Percentiles rank a stretch among this genome's conserved stretches.
These are phyloP conservation scores for Scaptomyza montana DNA, from an alignment of 1,140 invertebrate species.

Conservation along the genomic window DNA sequence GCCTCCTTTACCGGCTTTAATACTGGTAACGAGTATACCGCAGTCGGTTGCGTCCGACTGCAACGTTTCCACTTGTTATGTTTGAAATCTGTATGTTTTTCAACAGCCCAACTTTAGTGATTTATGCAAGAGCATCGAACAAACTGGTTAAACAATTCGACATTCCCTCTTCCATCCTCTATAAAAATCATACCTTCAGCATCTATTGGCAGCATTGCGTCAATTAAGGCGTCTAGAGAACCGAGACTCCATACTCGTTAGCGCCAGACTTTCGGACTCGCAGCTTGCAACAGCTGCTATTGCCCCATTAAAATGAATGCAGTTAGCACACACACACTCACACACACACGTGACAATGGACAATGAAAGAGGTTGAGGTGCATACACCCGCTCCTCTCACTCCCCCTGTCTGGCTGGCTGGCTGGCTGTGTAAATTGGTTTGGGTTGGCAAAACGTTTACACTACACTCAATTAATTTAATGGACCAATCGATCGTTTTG, in stretches of 20 bases:
- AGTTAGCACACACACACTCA: conserved; percentile 35
- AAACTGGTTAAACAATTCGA: conserved; percentile 18
- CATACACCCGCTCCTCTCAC: background rate
- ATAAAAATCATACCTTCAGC: conserved; percentile 36
- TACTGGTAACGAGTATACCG: too few relatives aligned
- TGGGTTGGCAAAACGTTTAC: conserved; percentile 62
- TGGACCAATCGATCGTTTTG: conserved; percentile 73
- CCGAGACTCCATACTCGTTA: conserved; percentile 32
- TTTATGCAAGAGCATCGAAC: conserved; percentile 21
- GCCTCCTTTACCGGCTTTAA: too few relatives aligned
- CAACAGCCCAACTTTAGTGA: background rate
- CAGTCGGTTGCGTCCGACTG: too few relatives aligned
- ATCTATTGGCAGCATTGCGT: conserved; percentile 58
- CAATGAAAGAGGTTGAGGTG: conserved; percentile 2
- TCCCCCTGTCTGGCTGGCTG: background rate
- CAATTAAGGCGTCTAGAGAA: conserved; percentile 71
- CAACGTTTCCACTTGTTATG: too few relatives aligned
- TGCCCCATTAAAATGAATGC: conserved; percentile 63
- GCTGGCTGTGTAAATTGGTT: background rate
- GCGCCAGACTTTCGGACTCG: conserved; percentile 14
- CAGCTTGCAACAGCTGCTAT: conserved; percentile 25
- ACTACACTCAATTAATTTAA: conserved; percentile 80
- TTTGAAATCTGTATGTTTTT: conserved; percentile 11
- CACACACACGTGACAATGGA: conserved; percentile 58
- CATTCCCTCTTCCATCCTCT: background rate